Base-by-base conservation (phyloP, 2,888 invertebrate genomes). In the Coelopa pilipes region DNA sequence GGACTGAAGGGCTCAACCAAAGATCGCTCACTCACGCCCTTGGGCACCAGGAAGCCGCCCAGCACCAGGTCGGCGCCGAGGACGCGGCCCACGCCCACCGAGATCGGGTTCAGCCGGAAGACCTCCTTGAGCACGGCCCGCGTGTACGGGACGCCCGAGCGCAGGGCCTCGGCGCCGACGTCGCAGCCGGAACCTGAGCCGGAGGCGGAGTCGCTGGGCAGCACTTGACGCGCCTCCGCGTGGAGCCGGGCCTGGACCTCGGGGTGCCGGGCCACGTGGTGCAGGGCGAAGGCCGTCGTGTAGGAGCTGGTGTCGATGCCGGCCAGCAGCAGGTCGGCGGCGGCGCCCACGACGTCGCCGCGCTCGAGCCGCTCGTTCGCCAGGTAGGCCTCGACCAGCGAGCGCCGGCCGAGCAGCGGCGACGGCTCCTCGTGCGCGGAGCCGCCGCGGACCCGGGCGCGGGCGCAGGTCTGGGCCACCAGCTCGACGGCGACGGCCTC, bases 231-330 rank as follows among this genome's bases (percentile, higher is more conserved):
- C 0, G 92, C 87, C 87, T 97, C 96, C 63, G 90, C 82, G 78
- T 89, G 90, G 10, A 96, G 84, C 78, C 89, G 91, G 46, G 92
- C 88, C 86, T 97, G 97, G 45, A 89, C 90, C 12, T 89, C 83
- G 11, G 89, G 89, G 89, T 96, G 92, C 10, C 87, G 90, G 0
- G 94, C 92, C 72, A 98, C 86, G 82, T 96, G 93, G 84, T 96
- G 96, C 12, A 97, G 86, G 4, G 91, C 89, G 86, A 95, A 96
- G 69, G 93, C 91, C 10, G 92, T 91, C 0, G 93, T 90, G 84
- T 94, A 95, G 0, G 95, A 90, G 0, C 94, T 94, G 76, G 96
- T 96, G 83, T 96, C 96, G 73, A 96, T 92, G 73, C 96, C 95
- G 70, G 95, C 96, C 83, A 96, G 89, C 34, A 96, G 86, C 83